These are phyloP conservation scores for Pteropus alecto DNA, from an alignment of 2,113 vertebrate species.

Conservation along the genomic window DNA sequence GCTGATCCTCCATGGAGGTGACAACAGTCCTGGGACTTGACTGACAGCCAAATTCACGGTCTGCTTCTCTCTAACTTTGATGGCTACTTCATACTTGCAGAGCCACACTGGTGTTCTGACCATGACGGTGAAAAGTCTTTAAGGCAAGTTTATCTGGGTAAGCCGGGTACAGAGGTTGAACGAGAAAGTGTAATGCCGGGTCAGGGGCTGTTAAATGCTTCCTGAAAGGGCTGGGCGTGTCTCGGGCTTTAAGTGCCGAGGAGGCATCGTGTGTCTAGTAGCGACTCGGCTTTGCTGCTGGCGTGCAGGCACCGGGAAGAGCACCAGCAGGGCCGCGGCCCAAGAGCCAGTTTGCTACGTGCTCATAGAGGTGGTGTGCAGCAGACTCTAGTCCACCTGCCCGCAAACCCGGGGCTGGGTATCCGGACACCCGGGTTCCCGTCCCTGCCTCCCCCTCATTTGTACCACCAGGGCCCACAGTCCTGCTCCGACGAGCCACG, in stretches of 20 bases:
- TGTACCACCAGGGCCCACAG: neutral
- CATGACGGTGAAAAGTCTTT: neutral
- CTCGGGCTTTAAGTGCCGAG: neutral
- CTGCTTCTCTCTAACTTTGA: neutral
- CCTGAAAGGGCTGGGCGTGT: too few relatives aligned
- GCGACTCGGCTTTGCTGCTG: neutral
- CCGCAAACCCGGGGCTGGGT: neutral
- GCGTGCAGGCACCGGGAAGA: fast-evolving
- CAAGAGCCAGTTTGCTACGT: neutral
- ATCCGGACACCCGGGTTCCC: neutral
- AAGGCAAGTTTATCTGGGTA: neutral
- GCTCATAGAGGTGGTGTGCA: neutral
- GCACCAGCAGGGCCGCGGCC: fast-evolving
- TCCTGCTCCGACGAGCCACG: fast-evolving
- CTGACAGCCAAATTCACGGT: neutral
- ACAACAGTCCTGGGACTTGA: neutral
- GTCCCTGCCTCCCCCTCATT: neutral
- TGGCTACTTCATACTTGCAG: too few relatives aligned
- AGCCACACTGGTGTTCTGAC: neutral
- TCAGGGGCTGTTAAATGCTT: neutral
- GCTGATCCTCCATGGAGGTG: neutral
- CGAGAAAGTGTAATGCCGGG: fast-evolving
- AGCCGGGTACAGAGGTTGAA: neutral
- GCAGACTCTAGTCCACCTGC: neutral
- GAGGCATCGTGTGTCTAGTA: neutral